Base-by-base conservation (phyloP, 2,113 vertebrate genomes). In the Thymallus thymallus region DNA sequence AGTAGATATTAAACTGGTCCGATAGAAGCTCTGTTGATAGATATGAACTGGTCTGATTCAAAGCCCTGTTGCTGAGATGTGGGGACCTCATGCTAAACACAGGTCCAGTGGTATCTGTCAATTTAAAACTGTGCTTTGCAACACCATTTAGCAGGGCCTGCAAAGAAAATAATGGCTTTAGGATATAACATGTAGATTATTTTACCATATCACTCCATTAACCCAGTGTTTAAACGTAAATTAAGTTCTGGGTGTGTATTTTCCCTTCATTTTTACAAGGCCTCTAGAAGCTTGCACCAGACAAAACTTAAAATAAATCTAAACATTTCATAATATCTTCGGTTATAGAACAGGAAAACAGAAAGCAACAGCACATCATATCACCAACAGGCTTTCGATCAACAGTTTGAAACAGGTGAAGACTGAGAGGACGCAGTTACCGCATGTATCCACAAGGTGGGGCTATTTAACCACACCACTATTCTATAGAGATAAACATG, bases 141-240 rank as follows among this genome's bases (percentile, higher is more conserved):
- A 41, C 24, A 48, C 72, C 80, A 72, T 78, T 82, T 69, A 68
- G 69, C 30, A 72, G 35, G 76, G 5, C 12, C 3, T 12, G 10
- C n/a, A 46, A 45, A 62, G 10, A 71, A 71, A 65, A 80, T 71
- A 61, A 75, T 74, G 71, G 71, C 76, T 82, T 80, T 70, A 64
- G 64, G 35, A 71, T 77, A 73, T 30, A 32, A 72, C 69, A 69
- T 62, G 46, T 75, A 35, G 18, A 14, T 29, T 65, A 83, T 77
- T 75, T 66, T 7, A 72, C 41, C 56, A 76, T 20, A 12, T 61
- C 35, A 81, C 65, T 74, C 7, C 61, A 72, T 12, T 86, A 84
- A 46, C 81, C 87, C 90, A 91, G 90, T 90, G 90, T 91, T 81
- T 85, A n/a, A 22, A 86, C 76, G 62, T 69, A 88, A 73, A 87